Evolutionary conservation across 2,888 invertebrate species (phyloP), one percentile per base, ranked within the genome.

Genomic region (Lutraria lutraria): DNA sequence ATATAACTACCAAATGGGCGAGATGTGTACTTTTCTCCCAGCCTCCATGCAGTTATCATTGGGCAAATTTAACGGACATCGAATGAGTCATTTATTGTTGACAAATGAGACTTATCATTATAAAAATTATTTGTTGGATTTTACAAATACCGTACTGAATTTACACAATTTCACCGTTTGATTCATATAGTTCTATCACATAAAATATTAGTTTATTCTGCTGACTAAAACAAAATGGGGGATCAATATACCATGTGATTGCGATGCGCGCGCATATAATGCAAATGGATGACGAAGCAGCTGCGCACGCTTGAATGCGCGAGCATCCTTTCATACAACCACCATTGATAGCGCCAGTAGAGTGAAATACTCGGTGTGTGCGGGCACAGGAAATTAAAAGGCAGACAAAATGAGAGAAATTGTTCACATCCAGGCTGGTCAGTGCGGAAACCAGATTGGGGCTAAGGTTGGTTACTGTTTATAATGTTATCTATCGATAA

Each of bases 371-470:
- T 76, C 54, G 29, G 34, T 25, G 76, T 54, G 84, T 53, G 84
- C 72, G 76, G 84, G 53, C 72, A 13, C 25, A 29, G 72, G 25
- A 83, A 72, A 68, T 76, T 53, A 68, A n/a, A 34, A 85, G 63
- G 29, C 79, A n/a, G 29, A 1, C 52, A 91, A 85, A 53, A 94
- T 94, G 94, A 90, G 94, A 79, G 94, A 94, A 92, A 94, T 94
- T 83, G 94, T 94, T 21, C 94, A 94, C 86, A 85, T 94, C 21
- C 91, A 91, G 81, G 91, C 91, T 21, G 91, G 91, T 15, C 91
- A 91, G 54, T 91, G 91, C 56, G 87, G 94, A 63, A 94, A 94
- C 89, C 94, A 94, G 88, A 93, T 94, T 81, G 94, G 94, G 60
- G 93, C 94, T 21, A 94, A 94, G 92, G 93, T 94, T 89, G 81